A percentile compares a stretch with the other conserved stretches of the same genome.
phyloP scores from a whole-genome alignment of 2,888 invertebrate genomes.

The Trimorus sp. region DNA sequence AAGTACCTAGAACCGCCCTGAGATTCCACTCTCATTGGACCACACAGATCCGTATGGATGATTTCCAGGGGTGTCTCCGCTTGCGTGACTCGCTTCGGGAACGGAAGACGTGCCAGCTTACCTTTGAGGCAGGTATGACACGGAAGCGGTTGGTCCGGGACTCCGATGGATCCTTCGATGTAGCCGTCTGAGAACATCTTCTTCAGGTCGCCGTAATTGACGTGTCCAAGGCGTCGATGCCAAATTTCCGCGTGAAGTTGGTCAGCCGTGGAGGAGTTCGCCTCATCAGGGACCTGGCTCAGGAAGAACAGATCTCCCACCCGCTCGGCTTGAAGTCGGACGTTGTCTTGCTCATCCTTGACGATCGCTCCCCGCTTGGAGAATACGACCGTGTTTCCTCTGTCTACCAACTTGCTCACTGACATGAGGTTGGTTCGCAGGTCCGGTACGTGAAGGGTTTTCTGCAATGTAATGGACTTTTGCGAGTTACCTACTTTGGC shows the following conservation, averaged over 20 bases:
- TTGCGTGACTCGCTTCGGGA: no score
- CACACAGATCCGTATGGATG: no score
- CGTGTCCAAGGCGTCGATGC: neutral
- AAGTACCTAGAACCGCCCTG: no score
- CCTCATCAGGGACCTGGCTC: neutral
- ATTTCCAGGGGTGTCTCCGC: no score
- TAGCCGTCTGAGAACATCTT: neutral
- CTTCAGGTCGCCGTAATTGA: neutral
- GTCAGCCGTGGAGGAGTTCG: neutral
- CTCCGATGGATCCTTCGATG: neutral
- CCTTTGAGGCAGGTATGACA: constrained; percentile 32
- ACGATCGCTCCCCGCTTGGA: neutral
- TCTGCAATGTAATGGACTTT: neutral
- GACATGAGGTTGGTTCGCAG: constrained; percentile 47
- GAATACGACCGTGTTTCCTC: neutral
- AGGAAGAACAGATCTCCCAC: neutral
- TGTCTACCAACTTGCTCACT: constrained; percentile 3
- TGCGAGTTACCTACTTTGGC: no score
- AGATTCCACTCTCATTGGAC: neutral
- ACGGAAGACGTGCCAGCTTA: no score
- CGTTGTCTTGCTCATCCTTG: neutral
- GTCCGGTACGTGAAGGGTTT: constrained; percentile 51
- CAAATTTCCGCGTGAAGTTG: neutral
- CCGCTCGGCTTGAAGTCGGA: neutral
- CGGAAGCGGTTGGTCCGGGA: neutral